Percentiles rank a stretch among this genome's conserved stretches.
These are phyloP conservation scores for Vanacampus margaritifer DNA, from an alignment of 2,113 vertebrate genomes.

Conservation along the genomic window DNA sequence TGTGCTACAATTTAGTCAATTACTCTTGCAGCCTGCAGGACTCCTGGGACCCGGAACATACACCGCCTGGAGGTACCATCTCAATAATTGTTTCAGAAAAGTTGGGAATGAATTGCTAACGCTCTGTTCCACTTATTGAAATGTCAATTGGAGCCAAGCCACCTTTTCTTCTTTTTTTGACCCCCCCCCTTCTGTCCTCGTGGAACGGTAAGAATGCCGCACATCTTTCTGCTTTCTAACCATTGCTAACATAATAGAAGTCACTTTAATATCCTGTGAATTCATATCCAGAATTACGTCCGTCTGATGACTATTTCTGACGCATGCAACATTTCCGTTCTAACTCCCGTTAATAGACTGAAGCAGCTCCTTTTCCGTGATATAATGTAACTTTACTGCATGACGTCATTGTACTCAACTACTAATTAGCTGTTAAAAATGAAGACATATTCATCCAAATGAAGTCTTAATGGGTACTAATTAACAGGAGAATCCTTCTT, in stretches of 20 bases:
- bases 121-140: slow-evolving; percentile 99
- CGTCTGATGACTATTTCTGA: neutral
- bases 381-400: slow-evolving; percentile 11
- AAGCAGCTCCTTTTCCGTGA: neutral
- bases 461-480: slow-evolving; percentile 73
- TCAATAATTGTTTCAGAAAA: slow-evolving; percentile 99
- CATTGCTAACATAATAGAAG: slow-evolving; percentile 12
- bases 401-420: slow-evolving; percentile 62
- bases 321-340: neutral
- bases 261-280: slow-evolving; percentile 11
- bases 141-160: slow-evolving; percentile 91
- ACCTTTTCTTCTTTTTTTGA: slow-evolving; percentile 63
- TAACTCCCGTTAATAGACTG: neutral
- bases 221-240: slow-evolving; percentile 9
- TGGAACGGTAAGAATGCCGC: slow-evolving; percentile 73
- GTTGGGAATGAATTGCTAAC: slow-evolving; percentile 96
- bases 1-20: slow-evolving; percentile 98
- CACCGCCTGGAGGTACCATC: slow-evolving; percentile 99
- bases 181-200: slow-evolving; percentile 67
- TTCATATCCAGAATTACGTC: slow-evolving; percentile 2
- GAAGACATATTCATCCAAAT: slow-evolving; percentile 75
- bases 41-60: slow-evolving; percentile 99
- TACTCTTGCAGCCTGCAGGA: slow-evolving; percentile 99
- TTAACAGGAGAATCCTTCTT: slow-evolving; percentile 69
- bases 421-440: slow-evolving; percentile 74